phyloP scores from a whole-genome alignment of 2,797 vertebrate species.

The Agapornis canus region DNA sequence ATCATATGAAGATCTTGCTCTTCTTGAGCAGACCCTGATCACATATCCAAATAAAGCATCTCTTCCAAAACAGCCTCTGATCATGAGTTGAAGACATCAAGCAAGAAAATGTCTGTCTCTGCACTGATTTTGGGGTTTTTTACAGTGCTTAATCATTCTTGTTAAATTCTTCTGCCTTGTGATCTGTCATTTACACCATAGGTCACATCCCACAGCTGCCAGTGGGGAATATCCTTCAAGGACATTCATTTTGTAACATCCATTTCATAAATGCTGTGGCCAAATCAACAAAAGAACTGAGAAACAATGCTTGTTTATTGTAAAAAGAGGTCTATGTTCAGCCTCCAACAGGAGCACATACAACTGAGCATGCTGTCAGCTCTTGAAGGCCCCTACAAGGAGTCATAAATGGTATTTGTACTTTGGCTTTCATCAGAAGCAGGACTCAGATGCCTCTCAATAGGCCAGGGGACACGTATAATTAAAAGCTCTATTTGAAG shows the following conservation, averaged over 20 bases:
- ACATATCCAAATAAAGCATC: not conserved
- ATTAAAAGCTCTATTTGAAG: not conserved
- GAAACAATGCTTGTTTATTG: not conserved
- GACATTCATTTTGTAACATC: conserved; percentile 21
- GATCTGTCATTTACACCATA: not conserved
- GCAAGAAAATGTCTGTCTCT: not conserved
- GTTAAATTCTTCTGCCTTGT: conserved; percentile 39
- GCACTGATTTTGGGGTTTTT: not conserved
- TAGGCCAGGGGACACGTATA: not conserved
- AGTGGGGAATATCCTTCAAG: not conserved
- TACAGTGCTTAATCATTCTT: not conserved
- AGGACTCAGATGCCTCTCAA: not conserved
- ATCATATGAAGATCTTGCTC: not conserved
- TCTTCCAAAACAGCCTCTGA: conserved; percentile 18
- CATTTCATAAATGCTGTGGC: not conserved
- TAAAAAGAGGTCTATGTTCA: not conserved
- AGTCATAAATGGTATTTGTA: not conserved
- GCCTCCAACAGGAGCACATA: not conserved
- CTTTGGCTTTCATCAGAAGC: not conserved
- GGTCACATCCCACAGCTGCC: conserved; percentile 28
- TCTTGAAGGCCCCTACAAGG: not conserved
- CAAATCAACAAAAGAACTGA: not conserved
- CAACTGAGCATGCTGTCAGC: not conserved
- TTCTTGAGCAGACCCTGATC: not conserved
- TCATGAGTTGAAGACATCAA: conserved; percentile 18